phyloP scores from a whole-genome alignment of 2,888 invertebrate genomes.

The Tinea trinotella region DNA sequence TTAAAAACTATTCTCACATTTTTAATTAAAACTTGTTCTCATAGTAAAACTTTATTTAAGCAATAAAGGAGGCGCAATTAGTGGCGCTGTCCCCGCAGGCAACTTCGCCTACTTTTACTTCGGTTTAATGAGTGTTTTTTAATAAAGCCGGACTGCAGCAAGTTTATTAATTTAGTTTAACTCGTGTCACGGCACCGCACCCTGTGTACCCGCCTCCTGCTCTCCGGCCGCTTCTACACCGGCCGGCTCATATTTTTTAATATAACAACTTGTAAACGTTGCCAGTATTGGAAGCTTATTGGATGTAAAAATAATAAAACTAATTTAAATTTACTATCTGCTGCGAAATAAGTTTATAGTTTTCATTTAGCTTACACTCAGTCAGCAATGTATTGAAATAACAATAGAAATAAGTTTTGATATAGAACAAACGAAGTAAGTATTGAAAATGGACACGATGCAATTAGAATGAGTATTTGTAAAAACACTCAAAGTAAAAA shows the following conservation, averaged over 20 bases:
- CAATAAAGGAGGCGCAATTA: conserved; percentile 72
- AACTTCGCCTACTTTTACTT: conserved; percentile 71
- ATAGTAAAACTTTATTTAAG: conserved; percentile 73
- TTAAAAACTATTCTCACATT: conserved; percentile 73
- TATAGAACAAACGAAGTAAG: neutral
- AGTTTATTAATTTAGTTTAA: conserved; percentile 72
- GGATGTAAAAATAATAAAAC: conserved; percentile 10
- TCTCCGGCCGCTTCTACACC: conserved; percentile 12
- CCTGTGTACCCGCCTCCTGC: conserved; percentile 20
- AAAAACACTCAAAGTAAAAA: neutral
- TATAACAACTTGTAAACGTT: conserved; percentile 30
- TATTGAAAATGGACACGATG: no score
- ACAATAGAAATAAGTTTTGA: neutral
- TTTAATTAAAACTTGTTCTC: conserved; percentile 73
- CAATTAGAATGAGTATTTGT: no score
- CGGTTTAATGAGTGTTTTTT: conserved; percentile 72
- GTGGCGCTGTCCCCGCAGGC: conserved; percentile 70
- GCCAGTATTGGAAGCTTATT: conserved; percentile 11
- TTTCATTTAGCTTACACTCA: no score
- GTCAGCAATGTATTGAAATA: neutral
- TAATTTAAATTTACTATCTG: neutral
- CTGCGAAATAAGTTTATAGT: neutral
- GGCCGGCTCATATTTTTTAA: conserved; percentile 36
- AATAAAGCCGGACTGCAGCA: conserved; percentile 67
- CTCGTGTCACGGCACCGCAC: conserved; percentile 56